Evolutionary conservation across 2,113 vertebrate genomes (phyloP), one percentile per base, ranked within the genome.

Genomic region (Misgurnus anguillicaudatus): DNA sequence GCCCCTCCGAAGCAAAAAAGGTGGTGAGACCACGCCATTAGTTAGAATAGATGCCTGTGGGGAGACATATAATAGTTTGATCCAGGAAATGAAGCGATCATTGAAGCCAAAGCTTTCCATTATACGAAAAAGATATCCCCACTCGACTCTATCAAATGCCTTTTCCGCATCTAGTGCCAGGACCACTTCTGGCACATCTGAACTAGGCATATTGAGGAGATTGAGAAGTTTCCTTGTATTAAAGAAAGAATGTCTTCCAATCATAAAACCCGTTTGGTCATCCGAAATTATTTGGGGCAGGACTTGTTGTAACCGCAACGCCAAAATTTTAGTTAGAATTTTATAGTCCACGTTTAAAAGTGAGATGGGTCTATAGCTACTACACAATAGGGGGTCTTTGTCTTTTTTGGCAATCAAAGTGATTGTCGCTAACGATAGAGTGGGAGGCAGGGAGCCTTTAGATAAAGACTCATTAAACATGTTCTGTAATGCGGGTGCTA

Each of bases 191-290:
- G 24, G 24, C 24, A 31, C 24, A 31, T 31, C 24, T 31, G 24
- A 31, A 31, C 24, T 31, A 31, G 24, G 65, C 45, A 53, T 36
- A 61, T 21, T 14, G 13, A 70, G 38, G 8, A 70, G 39, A 67
- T 71, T 70, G 13, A 69, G 4, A 47, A 69, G 64, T 9, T 65
- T 17, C 17, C 55, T 55, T 36, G 75, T 69, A 31, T 76, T 76
- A 45, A 19, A 53, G 31, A 69, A 81, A 9, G 57, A 75, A 51
- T 69, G 72, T 38, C 72, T 51, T 11, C 24, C 63, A 48, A 39
- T 39, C 57, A 81, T 69, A 62, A 76, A 76, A 48, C 64, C 64
- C 14, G 80, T 76, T 17, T 76, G 79, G 17, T 77, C 73, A 69
- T 41, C 11, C 5, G 39, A 68, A 38, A 81, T 67, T 45, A 81